Percentiles rank a stretch among this genome's conserved stretches.
Evolutionary conservation across 1,140 invertebrate species (phyloP).

Genomic region (Neuroterus valhalla): DNA sequence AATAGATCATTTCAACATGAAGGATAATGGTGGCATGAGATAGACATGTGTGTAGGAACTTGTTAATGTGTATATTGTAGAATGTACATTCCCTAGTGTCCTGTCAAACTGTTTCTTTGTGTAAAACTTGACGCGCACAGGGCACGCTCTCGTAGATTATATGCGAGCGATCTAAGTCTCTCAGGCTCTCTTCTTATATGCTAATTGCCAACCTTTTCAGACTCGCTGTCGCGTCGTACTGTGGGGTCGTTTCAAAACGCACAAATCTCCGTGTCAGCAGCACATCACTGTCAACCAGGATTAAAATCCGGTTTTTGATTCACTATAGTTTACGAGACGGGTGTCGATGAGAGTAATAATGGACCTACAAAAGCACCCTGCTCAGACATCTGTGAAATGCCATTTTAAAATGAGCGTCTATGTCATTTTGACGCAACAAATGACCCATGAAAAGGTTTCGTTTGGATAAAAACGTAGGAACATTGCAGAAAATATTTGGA

Average conservation of each 20-base stretch:
- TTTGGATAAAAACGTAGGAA: not conserved
- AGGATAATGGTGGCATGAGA: not conserved
- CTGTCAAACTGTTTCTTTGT: conserved; percentile 27
- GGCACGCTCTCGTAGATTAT: conserved; percentile 10
- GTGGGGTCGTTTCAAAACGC: conserved; percentile 45
- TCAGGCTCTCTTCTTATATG: conserved; percentile 50
- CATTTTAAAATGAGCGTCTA: conserved; percentile 22
- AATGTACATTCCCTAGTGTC: not conserved
- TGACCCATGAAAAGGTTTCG: not conserved
- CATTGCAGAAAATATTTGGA: not conserved
- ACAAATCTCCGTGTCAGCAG: conserved; percentile 61
- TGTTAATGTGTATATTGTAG: not conserved
- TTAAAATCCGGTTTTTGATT: conserved; percentile 61
- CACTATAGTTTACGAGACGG: conserved; percentile 36
- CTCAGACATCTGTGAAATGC: conserved; percentile 18
- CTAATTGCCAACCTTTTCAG: conserved; percentile 56
- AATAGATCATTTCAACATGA: conserved; percentile 37
- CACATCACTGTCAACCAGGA: conserved; percentile 62
- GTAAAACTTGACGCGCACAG: conserved; percentile 27
- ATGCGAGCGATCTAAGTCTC: conserved; percentile 33
- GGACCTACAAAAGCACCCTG: conserved; percentile 18
- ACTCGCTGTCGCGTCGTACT: conserved; percentile 49
- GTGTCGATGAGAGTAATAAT: conserved; percentile 55
- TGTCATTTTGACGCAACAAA: conserved; percentile 44
- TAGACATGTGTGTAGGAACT: conserved; percentile 20